Base-by-base conservation (phyloP, 2,888 invertebrate species). In the Thalpophila matura region DNA sequence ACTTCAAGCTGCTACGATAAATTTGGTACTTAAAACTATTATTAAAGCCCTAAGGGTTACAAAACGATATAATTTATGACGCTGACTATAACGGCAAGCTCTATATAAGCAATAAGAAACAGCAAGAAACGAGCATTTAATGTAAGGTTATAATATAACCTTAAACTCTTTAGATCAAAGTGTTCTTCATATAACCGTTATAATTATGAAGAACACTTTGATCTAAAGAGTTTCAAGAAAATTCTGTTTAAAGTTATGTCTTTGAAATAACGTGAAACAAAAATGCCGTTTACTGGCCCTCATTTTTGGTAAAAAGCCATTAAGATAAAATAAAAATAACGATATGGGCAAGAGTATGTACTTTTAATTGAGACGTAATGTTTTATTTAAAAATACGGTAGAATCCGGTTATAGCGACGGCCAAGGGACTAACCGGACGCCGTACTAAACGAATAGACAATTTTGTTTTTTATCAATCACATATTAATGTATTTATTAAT, bases 21-120 rank as follows among this genome's bases (percentile, higher is more conserved):
- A 24, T 29, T 59, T 59, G 10, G n/a, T 35, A 35, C 29, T 61
- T 1, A 29, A 31, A 58, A 43, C 51, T 50, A 35, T 24, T 50
- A 24, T 22, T 35, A 35, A 12, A 29, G 4, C 2, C 4, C 3
- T 20, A 4, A 42, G 6, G 24, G 27, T 14, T 7, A 43, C n/a
- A 59, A 33, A 61, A 7, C 7, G 16, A 5, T 49, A 5, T 49
- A 53, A 53, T 38, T 38, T 37, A 43, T 14, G 18, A 18, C 4
- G 12, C 27, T 18, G 14, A 22, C 33, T 29, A 33, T 26, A 29
- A 14, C 29, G 20, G n/a, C n/a, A n/a, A n/a, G n/a, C n/a, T n/a
- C n/a, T n/a, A n/a, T n/a, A n/a, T n/a, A n/a, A n/a, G n/a, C n/a
- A n/a, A n/a, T n/a, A n/a, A n/a, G 18, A 31, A 58, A 58, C 22